Conservation (phyloP, 2,113 vertebrate species). For the Sylvia atricapilla region DNA sequence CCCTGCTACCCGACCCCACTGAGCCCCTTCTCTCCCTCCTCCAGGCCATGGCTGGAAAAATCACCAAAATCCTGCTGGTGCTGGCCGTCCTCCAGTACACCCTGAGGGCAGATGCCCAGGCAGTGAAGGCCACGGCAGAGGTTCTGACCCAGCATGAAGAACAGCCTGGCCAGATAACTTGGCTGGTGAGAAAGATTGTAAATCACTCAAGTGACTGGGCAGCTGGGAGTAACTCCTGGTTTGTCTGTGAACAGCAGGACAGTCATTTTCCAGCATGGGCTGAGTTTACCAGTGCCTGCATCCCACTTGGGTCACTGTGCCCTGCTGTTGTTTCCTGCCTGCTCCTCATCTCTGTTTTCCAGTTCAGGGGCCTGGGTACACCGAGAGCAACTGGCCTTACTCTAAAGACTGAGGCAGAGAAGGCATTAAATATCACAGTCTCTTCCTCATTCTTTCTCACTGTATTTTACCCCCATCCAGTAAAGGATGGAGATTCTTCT, state of each 20-base stretch:
- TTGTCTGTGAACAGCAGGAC: not conserved
- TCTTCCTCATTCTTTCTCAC: not conserved
- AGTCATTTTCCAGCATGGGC: not conserved
- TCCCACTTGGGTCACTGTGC: not conserved
- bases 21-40: not conserved
- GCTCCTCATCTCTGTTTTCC: not conserved
- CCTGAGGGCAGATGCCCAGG: not conserved
- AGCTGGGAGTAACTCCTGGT: not conserved
- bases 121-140: fast-evolving
- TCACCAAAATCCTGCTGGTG: not conserved
- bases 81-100: not conserved
- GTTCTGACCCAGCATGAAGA: not conserved
- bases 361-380: not conserved
- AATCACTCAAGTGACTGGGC: not conserved
- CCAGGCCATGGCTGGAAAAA: not conserved
- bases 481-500: not conserved
- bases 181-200: not conserved
- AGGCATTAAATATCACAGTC: not conserved
- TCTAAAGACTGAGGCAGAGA: not conserved
- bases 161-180: not conserved
- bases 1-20: too few relatives aligned
- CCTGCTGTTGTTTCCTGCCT: not conserved
- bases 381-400: fast-evolving
- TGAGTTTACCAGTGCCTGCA: not conserved
- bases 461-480: not conserved